Evolutionary conservation across 2,888 invertebrate genomes (phyloP).

Genomic region (Agriopis aurantiaria): DNA sequence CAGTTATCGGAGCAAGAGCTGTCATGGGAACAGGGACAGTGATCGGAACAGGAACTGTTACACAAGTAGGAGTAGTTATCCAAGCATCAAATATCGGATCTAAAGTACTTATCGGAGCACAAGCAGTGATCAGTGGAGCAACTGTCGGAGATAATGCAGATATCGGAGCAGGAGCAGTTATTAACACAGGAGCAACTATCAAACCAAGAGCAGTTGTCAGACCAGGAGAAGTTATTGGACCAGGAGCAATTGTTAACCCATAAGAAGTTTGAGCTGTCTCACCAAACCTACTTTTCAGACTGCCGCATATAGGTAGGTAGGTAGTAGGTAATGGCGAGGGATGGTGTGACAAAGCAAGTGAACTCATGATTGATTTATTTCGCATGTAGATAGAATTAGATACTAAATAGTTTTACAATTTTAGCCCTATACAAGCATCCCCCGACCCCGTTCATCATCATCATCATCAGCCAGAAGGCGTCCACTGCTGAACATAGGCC

Average conservation of each 20-base stretch:
- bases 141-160: not conserved
- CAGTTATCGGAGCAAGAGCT: not conserved
- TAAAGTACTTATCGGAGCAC: not conserved
- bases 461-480: no score
- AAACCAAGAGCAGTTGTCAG: not conserved
- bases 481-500: no score
- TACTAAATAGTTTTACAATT: not conserved
- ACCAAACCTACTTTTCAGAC: no score
- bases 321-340: no score
- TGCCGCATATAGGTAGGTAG: no score
- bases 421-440: not conserved
- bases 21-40: not conserved
- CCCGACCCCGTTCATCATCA: no score
- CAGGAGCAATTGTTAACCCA: not conserved
- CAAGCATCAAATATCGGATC: not conserved
- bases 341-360: no score
- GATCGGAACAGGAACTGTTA: not conserved
- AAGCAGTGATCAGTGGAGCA: not conserved
- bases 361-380: not conserved
- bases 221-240: not conserved
- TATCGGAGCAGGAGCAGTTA: not conserved
- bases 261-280: no score
- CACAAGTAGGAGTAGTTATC: not conserved
- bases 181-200: not conserved
- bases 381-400: no score